phyloP scores from a whole-genome alignment of 2,888 invertebrate genomes.

The Plusia festucae region DNA sequence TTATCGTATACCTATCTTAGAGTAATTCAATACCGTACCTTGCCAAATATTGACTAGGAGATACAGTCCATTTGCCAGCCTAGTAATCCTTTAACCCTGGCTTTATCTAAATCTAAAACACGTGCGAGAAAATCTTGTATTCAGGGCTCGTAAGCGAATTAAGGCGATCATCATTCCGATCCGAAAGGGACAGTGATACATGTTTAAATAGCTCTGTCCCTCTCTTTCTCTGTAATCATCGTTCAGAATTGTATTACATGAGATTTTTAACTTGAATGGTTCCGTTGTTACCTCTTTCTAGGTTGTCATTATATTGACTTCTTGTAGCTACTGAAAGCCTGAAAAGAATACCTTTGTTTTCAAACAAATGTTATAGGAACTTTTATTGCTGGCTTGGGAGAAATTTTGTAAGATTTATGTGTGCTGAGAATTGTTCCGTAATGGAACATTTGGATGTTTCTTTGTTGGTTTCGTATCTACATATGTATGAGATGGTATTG shows the following conservation, averaged over 20 bases:
- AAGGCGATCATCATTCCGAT: not conserved
- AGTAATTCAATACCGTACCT: slow-evolving; percentile 15
- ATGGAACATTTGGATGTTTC: slow-evolving; percentile 1
- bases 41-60: slow-evolving; percentile 39
- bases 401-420: slow-evolving; percentile 26
- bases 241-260: too few relatives aligned
- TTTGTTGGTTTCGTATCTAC: not conserved
- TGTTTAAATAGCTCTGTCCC: not conserved
- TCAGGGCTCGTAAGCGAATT: slow-evolving; percentile 2
- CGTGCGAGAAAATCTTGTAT: slow-evolving; percentile 34
- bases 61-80: slow-evolving; percentile 22
- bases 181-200: not conserved
- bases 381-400: slow-evolving; percentile 26
- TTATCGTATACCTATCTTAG: slow-evolving; percentile 4
- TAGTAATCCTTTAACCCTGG: slow-evolving; percentile 36
- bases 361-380: slow-evolving; percentile 17
- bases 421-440: slow-evolving; percentile 7
- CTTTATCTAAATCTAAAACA: slow-evolving; percentile 28
- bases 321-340: slow-evolving; percentile 27
- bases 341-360: slow-evolving; percentile 16
- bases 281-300: too few relatives aligned
- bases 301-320: slow-evolving; percentile 42
- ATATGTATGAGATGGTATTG: not conserved
- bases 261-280: too few relatives aligned
- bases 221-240: not conserved